Conservation (phyloP, 2,888 invertebrate species). For the Cacoxenus indagator region DNA sequence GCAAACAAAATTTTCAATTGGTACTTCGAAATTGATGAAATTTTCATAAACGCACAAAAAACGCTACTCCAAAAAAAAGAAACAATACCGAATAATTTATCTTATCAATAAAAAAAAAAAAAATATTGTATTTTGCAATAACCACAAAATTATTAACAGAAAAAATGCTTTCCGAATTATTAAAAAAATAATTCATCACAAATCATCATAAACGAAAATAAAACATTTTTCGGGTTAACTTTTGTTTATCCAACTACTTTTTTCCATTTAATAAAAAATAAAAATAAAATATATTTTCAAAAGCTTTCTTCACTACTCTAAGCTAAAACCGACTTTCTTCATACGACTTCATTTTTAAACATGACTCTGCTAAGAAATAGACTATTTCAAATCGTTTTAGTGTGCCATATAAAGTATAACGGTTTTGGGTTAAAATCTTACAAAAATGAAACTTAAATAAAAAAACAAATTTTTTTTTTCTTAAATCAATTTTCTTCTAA, state of each 20-base stretch:
- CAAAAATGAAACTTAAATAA: background rate
- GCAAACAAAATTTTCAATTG: background rate
- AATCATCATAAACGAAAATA: conserved; percentile 61
- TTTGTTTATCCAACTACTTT: conserved; percentile 15
- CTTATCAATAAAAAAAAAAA: background rate
- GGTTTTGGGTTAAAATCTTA: conserved; percentile 45
- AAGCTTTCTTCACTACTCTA: conserved; percentile 27
- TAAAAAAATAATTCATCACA: conserved; percentile 27
- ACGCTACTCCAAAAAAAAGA: conserved; percentile 21
- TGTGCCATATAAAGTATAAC: background rate
- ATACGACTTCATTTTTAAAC: background rate
- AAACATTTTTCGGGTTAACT: conserved; percentile 70
- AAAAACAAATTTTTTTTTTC: background rate
- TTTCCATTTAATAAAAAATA: conserved; percentile 27
- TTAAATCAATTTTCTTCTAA: conserved; percentile 25
- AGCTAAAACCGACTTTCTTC: conserved; percentile 22
- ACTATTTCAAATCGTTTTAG: background rate
- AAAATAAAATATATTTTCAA: conserved; percentile 20
- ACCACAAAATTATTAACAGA: conserved; percentile 64
- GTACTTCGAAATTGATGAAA: conserved; percentile 38
- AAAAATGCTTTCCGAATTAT: conserved; percentile 16
- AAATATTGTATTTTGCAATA: conserved; percentile 67
- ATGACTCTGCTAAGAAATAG: conserved; percentile 3
- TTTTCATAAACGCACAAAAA: conserved; percentile 49
- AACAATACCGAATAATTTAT: conserved; percentile 35